Conservation (phyloP, 1,140 invertebrate genomes). For the Pentalonia nigronervosa region DNA sequence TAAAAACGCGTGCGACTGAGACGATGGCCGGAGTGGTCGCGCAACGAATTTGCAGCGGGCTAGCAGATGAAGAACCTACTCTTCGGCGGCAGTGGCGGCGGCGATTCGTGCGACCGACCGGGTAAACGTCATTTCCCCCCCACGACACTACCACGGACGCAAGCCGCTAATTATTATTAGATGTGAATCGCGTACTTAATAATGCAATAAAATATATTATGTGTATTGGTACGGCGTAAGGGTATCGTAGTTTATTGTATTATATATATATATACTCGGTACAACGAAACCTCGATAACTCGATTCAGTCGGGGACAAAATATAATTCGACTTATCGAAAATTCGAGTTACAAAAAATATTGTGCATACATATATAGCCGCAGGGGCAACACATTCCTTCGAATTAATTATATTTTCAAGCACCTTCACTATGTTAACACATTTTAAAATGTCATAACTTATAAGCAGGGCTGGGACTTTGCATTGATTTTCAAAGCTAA, state of each 20-base stretch:
- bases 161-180: background rate
- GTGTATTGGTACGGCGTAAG: background rate
- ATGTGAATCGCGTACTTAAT: background rate
- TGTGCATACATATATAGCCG: too few relatives aligned
- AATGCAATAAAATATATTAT: background rate
- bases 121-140: background rate
- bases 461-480: too few relatives aligned
- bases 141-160: background rate
- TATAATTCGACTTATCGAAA: too few relatives aligned
- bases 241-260: background rate
- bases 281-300: too few relatives aligned
- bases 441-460: too few relatives aligned
- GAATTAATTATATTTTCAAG: too few relatives aligned
- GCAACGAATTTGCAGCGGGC: constrained; percentile 17
- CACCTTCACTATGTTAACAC: too few relatives aligned
- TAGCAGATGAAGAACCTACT: background rate
- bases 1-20: constrained; percentile 35
- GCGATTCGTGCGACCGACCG: background rate
- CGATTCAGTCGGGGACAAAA: too few relatives aligned
- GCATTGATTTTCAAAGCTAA: too few relatives aligned
- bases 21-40: background rate
- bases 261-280: too few relatives aligned
- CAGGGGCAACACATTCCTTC: too few relatives aligned
- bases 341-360: too few relatives aligned
- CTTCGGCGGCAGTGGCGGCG: background rate